These are phyloP conservation scores for Drosophila phalerata DNA, from an alignment of 2,888 invertebrate species.

Conservation along the genomic window DNA sequence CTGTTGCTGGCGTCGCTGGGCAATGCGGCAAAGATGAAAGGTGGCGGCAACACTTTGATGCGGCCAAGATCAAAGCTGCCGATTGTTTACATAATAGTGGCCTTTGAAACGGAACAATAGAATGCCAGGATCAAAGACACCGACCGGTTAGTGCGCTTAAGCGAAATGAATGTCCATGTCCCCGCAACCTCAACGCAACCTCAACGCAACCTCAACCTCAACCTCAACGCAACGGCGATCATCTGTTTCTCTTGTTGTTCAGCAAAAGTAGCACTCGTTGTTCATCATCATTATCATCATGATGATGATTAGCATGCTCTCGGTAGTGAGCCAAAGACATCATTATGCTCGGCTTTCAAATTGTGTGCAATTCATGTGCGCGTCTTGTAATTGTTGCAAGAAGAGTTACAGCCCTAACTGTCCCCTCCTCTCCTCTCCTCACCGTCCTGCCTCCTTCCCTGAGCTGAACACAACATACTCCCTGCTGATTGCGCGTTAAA, in stretches of 20 bases:
- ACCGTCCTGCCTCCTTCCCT: neutral
- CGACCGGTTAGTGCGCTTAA: constrained; percentile 78
- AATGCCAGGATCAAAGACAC: constrained; percentile 85
- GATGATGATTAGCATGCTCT: constrained; percentile 42
- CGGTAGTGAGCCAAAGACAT: constrained; percentile 35
- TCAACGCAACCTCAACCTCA: constrained; percentile 38
- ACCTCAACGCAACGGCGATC: constrained; percentile 50
- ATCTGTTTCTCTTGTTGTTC: constrained; percentile 57
- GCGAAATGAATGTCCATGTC: constrained; percentile 76
- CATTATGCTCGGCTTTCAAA: constrained; percentile 53
- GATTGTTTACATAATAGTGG: constrained; percentile 90
- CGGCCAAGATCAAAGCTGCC: constrained; percentile 88
- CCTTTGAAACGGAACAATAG: constrained; percentile 87
- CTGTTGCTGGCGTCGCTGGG: constrained; percentile 63
- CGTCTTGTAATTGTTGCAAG: constrained; percentile 59
- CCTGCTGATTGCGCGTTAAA: constrained; percentile 78
- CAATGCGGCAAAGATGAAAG: constrained; percentile 77
- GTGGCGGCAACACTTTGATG: constrained; percentile 84
- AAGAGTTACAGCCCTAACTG: constrained; percentile 44
- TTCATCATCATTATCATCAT: constrained; percentile 35
- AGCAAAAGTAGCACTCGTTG: constrained; percentile 57
- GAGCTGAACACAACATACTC: constrained; percentile 30
- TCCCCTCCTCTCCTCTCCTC: neutral
- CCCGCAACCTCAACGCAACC: constrained; percentile 35
- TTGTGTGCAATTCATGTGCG: constrained; percentile 52